Evolutionary conservation across 2,113 vertebrate genomes (phyloP).

Genomic region (Tragelaphus buxtoni): DNA sequence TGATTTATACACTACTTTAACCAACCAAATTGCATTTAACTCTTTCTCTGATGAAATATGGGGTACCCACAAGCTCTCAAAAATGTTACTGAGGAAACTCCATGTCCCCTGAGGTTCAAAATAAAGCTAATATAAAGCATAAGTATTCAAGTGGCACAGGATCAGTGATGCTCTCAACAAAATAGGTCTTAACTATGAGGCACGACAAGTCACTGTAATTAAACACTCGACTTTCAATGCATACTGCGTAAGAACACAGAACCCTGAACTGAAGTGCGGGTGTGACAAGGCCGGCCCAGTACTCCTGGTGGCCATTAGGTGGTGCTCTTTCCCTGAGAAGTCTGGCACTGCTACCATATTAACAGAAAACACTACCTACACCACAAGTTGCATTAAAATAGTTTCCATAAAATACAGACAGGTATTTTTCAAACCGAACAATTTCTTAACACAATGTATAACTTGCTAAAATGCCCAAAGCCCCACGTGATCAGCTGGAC

Average conservation of each 20-base stretch:
- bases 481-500: background rate
- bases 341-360: background rate
- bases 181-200: background rate
- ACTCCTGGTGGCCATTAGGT: background rate
- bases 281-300: background rate
- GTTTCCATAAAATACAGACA: background rate
- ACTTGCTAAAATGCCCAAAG: background rate
- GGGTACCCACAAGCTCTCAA: background rate
- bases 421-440: background rate
- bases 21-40: background rate
- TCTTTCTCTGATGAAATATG: background rate
- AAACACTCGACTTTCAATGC: background rate
- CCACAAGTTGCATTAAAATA: background rate
- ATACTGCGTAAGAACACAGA: rapidly evolving
- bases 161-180: background rate
- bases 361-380: background rate
- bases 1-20: background rate
- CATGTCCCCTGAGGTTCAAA: background rate
- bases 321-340: background rate
- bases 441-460: background rate
- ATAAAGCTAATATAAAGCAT: background rate
- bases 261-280: background rate
- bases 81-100: background rate
- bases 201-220: background rate
- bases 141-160: background rate